Evolutionary conservation across 2,888 invertebrate genomes (phyloP).

Genomic region (Steinernema carpocapsae): DNA sequence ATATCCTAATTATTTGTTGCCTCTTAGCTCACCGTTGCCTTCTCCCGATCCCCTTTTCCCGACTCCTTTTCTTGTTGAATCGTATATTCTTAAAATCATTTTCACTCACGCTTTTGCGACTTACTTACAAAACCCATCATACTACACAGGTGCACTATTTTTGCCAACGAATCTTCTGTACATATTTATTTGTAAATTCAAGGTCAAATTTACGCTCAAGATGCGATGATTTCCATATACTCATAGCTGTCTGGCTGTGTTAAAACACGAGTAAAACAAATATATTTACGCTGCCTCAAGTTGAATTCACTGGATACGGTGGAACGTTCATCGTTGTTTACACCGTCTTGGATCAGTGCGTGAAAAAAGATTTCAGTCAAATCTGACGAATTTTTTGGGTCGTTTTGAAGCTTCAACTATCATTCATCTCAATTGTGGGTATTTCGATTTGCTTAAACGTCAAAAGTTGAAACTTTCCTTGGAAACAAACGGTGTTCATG

Average conservation of each 20-base stretch:
- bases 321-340: too few species aligned
- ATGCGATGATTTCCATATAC: slow-evolving; percentile 9
- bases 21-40: background rate
- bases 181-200: slow-evolving; percentile 22
- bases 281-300: too few species aligned
- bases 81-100: background rate
- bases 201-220: slow-evolving; percentile 8
- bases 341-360: too few species aligned
- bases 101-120: background rate
- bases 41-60: too few species aligned
- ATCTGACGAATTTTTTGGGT: too few species aligned
- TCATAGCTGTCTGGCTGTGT: background rate
- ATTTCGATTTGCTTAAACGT: too few species aligned
- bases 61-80: slow-evolving; percentile 11
- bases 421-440: too few species aligned
- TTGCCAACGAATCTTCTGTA: slow-evolving; percentile 18
- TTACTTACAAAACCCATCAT: background rate
- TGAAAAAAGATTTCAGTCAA: too few species aligned
- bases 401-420: too few species aligned
- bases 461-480: too few species aligned
- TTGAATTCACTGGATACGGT: too few species aligned
- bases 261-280: slow-evolving; percentile 7
- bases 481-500: too few species aligned
- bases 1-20: slow-evolving; percentile 11
- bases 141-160: slow-evolving; percentile 26